Base-by-base conservation (phyloP, 1,140 invertebrate species). In the Chlorops oryzae region DNA sequence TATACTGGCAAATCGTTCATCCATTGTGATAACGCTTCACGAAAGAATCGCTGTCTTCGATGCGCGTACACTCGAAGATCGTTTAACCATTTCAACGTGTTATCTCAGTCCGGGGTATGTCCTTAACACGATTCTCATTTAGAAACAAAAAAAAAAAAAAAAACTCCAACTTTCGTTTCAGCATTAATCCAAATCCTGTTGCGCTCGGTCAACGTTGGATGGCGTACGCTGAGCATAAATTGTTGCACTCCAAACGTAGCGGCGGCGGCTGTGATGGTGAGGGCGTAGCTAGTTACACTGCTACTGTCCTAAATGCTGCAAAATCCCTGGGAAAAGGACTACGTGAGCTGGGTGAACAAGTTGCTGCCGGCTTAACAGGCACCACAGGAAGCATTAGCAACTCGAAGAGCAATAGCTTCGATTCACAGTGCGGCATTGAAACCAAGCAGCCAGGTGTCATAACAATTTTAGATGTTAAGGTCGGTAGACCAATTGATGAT, bases 11-110 rank as follows among this genome's bases (percentile, higher is more conserved):
- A 93, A 92, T 75, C 82, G 82, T 52, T 77, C 83, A 35, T 87
- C 86, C 3, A 78, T 97, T 45, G 86, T 92, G 22, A 83, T 94
- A 3, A 86, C 89, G 0, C 95, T 97, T 65, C 76, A 84, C 37
- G 93, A 96, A 71, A 86, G 87, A 56, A 86, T 98, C 51, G 86
- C 91, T 1, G 84, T 97, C 10, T 95, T 95, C 70, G 90, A 96
- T 76, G 85, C 91, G 5, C 81, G 82, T 47, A 90, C 85, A 0
- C 78, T 98, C 22, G 90, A 92, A 63, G 88, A 96, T 73, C 77
- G 85, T 35, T 77, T 92, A 51, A 86, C 86, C 6, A 82, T 98
- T 32, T 92, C 90, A 39, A 90, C 88, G 12, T 96, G 92, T 70
- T 95, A 87, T 74, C 85, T 88, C 13, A 87, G 86, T 74, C 87